Evolutionary conservation across 2,888 invertebrate genomes (phyloP).

Genomic region (Brenthis ino): DNA sequence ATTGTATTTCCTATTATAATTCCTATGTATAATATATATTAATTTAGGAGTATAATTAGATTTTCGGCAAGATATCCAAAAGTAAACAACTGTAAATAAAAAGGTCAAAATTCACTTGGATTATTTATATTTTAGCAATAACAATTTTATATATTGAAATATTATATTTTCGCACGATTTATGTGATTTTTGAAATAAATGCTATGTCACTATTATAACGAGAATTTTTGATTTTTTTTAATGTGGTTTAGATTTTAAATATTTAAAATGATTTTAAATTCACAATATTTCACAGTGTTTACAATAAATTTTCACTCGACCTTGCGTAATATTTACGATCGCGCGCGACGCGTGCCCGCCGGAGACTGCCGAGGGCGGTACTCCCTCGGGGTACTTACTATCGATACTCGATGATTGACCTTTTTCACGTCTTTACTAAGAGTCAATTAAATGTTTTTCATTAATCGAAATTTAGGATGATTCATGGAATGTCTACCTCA

Average conservation of each 20-base stretch:
- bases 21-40: too few relatives aligned
- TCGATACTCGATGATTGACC: constrained; percentile 44
- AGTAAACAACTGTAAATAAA: too few relatives aligned
- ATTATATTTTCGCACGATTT: too few relatives aligned
- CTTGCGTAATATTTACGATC: constrained; percentile 49
- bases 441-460: not conserved
- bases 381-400: constrained; percentile 64
- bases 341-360: constrained; percentile 64
- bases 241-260: not conserved
- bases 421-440: constrained; percentile 37
- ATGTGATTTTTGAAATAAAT: too few relatives aligned
- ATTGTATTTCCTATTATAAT: too few relatives aligned
- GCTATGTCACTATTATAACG: not conserved
- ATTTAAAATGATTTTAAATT: not conserved
- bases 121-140: too few relatives aligned
- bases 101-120: too few relatives aligned
- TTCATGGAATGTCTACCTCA: too few relatives aligned
- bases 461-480: too few relatives aligned
- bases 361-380: constrained; percentile 77
- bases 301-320: constrained; percentile 32
- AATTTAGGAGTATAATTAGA: too few relatives aligned
- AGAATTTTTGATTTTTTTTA: not conserved
- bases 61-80: too few relatives aligned
- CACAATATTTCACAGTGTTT: constrained; percentile 17
- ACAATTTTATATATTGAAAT: too few relatives aligned